A percentile compares a stretch with the other conserved stretches of the same genome.
Evolutionary conservation across 1,140 invertebrate genomes (phyloP).

Genomic region (Helicoverpa zea): DNA sequence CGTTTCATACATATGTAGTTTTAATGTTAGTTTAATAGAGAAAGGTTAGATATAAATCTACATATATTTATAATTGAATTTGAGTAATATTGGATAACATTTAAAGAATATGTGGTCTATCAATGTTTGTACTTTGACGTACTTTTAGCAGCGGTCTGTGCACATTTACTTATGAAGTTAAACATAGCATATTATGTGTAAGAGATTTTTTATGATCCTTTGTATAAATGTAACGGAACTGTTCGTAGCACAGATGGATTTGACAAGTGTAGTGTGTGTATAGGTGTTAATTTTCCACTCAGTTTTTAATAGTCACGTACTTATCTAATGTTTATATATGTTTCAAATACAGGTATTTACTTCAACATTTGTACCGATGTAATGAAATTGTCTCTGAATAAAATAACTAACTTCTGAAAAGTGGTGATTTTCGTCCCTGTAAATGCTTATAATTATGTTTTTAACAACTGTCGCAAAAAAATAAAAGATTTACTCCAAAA

Average conservation of each 20-base stretch:
- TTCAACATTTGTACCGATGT: conserved; percentile 68
- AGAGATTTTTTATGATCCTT: conserved; percentile 42
- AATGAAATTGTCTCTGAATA: conserved; percentile 72
- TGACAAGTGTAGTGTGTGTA: conserved; percentile 64
- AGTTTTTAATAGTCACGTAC: conserved; percentile 42
- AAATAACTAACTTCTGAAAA: conserved; percentile 66
- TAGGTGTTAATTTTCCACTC: conserved; percentile 41
- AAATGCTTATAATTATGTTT: neutral
- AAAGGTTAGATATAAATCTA: conserved; percentile 16
- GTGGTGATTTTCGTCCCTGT: conserved; percentile 10
- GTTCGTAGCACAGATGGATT: conserved; percentile 72
- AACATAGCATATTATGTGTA: conserved; percentile 36
- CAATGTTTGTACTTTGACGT: conserved; percentile 34
- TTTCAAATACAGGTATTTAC: conserved; percentile 52
- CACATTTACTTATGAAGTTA: conserved; percentile 42
- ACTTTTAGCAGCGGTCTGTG: conserved; percentile 35
- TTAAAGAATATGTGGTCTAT: conserved; percentile 37
- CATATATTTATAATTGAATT: conserved; percentile 44
- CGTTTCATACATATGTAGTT: conserved; percentile 21
- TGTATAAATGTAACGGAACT: conserved; percentile 46
- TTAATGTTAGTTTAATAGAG: conserved; percentile 44
- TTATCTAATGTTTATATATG: conserved; percentile 45
- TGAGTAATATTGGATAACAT: conserved; percentile 22
- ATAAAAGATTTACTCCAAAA: conserved; percentile 1
- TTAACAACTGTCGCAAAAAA: neutral